Percentiles rank a stretch among this genome's conserved stretches.
phyloP scores from a whole-genome alignment of 1,140 invertebrate species.

The Brachionus koreanus region DNA sequence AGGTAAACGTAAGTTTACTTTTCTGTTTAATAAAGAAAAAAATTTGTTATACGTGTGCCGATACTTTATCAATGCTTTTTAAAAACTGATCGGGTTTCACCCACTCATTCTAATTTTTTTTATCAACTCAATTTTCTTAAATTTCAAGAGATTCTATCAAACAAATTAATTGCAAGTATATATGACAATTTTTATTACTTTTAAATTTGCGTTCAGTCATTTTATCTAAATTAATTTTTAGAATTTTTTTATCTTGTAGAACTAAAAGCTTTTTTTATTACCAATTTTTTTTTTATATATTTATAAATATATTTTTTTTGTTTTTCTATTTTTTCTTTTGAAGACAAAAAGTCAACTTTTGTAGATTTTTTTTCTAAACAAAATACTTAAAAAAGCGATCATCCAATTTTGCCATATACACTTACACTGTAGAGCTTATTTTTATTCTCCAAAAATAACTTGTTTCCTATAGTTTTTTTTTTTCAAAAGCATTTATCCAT shows the following conservation, averaged over 20 bases:
- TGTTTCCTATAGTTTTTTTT: background rate
- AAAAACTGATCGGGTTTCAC: background rate
- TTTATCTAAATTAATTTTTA: background rate
- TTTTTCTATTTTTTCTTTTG: background rate
- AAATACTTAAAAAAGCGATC: background rate
- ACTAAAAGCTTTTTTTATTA: slow-evolving; percentile 2
- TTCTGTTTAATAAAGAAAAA: background rate
- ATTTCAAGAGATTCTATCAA: slow-evolving; percentile 3
- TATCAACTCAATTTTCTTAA: background rate
- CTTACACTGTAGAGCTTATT: background rate
- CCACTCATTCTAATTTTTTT: background rate
- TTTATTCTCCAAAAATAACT: background rate
- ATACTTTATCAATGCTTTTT: background rate
- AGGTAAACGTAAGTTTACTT: background rate
- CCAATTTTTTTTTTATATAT: background rate
- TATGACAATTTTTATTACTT: background rate
- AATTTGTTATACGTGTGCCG: background rate
- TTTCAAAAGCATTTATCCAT: background rate
- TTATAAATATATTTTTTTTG: too few species aligned
- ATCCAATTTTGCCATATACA: background rate
- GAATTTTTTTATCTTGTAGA: background rate
- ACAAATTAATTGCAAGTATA: background rate
- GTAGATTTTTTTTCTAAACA: background rate
- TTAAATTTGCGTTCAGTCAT: background rate
- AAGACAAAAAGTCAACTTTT: background rate